Conservation (phyloP, 2,888 invertebrate species). For the Eupithecia tripunctaria region DNA sequence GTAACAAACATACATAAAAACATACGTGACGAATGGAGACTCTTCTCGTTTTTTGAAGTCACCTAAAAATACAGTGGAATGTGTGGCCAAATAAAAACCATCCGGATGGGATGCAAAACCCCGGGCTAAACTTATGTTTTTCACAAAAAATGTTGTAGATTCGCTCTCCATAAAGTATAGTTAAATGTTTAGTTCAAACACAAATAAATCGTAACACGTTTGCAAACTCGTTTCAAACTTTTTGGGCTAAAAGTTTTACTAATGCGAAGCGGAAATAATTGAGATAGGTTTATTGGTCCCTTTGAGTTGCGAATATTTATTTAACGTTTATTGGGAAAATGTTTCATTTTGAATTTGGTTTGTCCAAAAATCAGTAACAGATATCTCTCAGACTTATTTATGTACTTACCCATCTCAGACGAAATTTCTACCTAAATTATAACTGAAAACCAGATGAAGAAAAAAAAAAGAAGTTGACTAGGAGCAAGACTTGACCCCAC, state of each 20-base stretch:
- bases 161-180: not conserved
- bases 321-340: not conserved
- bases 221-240: conserved; percentile 10
- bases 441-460: too few relatives aligned
- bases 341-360: not conserved
- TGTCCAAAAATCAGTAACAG: not conserved
- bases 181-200: conserved; percentile 4
- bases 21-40: too few relatives aligned
- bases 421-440: too few relatives aligned
- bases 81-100: not conserved
- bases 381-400: too few relatives aligned
- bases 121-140: not conserved
- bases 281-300: conserved; percentile 4
- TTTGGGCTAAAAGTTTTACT: conserved; percentile 12
- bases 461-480: too few relatives aligned
- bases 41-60: too few relatives aligned
- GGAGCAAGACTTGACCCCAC: too few relatives aligned
- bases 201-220: conserved; percentile 11
- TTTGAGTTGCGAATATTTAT: not conserved
- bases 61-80: too few relatives aligned
- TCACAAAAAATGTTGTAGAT: not conserved
- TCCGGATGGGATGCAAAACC: not conserved
- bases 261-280: conserved; percentile 3
- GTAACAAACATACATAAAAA: too few relatives aligned
- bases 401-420: too few relatives aligned